Evolutionary conservation across 2,113 vertebrate species (phyloP).

Genomic region (Elanoides forficatus): DNA sequence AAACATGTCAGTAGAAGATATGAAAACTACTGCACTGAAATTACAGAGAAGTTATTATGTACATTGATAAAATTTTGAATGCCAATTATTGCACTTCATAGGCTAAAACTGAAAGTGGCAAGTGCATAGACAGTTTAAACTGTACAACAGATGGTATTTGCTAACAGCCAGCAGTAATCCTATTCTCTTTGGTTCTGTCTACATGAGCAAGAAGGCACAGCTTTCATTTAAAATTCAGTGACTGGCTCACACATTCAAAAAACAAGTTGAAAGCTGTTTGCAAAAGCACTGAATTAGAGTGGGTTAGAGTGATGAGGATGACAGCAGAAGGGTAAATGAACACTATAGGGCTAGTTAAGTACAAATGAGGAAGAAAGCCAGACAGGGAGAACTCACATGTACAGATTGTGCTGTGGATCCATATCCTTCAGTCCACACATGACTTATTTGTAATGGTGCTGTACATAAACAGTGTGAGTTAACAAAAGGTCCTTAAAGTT

Average conservation of each 20-base stretch:
- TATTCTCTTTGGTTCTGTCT: not conserved
- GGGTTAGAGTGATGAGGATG: not conserved
- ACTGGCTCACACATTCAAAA: not conserved
- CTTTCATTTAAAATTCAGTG: not conserved
- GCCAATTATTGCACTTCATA: not conserved
- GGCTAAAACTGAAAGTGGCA: not conserved
- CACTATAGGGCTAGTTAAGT: not conserved
- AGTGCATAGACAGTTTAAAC: not conserved
- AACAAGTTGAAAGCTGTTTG: not conserved
- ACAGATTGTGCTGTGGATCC: not conserved
- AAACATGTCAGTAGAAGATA: not conserved
- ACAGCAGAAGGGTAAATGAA: not conserved
- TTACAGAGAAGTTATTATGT: not conserved
- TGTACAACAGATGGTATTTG: not conserved
- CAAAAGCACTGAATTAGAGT: not conserved
- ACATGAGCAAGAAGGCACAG: not conserved
- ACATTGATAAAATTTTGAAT: not conserved
- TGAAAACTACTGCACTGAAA: not conserved
- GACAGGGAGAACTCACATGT: not conserved
- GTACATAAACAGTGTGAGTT: not conserved
- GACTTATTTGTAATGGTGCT: not conserved
- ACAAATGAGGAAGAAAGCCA: not conserved
- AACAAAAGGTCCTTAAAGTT: not conserved
- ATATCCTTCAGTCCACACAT: not conserved
- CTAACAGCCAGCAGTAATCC: not conserved